phyloP scores from a whole-genome alignment of 2,797 vertebrate genomes.

The Bradypus variegatus region DNA sequence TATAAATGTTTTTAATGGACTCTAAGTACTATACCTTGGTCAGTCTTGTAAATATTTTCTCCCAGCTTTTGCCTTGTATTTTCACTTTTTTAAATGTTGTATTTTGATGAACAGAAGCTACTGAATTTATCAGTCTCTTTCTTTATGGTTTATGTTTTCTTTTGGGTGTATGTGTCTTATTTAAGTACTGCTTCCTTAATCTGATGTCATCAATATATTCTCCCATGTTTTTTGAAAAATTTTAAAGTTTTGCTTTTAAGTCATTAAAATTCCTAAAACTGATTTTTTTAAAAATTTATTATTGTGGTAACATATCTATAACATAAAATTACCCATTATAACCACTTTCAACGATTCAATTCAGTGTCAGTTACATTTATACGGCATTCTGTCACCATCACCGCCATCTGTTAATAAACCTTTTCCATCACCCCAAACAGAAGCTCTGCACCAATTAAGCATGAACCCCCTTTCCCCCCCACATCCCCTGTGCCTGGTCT shows the following conservation, averaged over 20 bases:
- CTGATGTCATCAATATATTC: not conserved
- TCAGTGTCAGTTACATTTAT: no score
- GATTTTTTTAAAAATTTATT: no score
- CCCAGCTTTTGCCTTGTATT: not conserved
- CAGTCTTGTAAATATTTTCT: not conserved
- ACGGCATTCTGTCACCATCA: no score
- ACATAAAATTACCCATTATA: no score
- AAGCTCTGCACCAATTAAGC: no score
- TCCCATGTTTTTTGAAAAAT: not conserved
- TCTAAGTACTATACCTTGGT: not conserved
- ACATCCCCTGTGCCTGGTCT: no score
- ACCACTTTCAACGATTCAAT: no score
- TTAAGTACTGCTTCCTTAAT: not conserved
- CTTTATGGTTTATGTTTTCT: not conserved
- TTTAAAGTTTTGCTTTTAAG: not conserved
- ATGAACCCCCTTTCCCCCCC: no score
- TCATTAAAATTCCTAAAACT: not conserved
- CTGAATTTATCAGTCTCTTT: not conserved
- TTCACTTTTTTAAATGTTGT: not conserved
- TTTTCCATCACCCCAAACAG: no score
- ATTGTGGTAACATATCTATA: no score
- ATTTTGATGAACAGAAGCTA: not conserved
- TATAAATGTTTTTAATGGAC: not conserved
- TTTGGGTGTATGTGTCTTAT: not conserved
- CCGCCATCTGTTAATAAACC: no score